Evolutionary conservation across 2,797 vertebrate genomes (phyloP), one percentile per base, ranked within the genome.

Genomic region (Vespertilio murinus): DNA sequence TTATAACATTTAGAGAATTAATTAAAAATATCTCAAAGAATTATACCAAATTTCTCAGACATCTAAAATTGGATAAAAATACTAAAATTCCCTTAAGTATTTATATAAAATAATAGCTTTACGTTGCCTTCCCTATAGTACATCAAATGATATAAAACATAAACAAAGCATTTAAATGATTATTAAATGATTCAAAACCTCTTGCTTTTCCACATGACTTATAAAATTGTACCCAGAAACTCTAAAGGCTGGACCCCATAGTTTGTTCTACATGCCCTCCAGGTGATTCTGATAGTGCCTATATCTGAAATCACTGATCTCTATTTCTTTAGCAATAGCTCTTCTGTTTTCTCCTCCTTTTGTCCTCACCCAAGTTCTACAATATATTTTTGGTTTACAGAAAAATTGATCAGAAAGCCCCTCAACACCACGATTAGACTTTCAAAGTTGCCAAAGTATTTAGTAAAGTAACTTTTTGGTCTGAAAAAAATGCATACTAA

Each of bases 31-130:
- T 61, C n/a, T 2, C 40, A 30, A 67, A 30, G 2, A 40, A 88
- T 70, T 59, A 64, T 74, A 70, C 12, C 2, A 77, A 64, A 82
- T 80, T 8, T 33, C 33, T 84, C 38, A 30, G 4, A 30, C 5
- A 42, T 67, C 85, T 49, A 61, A 74, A 85, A 54, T 18, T 61
- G 16, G 35, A 33, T 67, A 67, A 0, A 84, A 11, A 77, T 16
- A 59, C 59, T 80, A 9, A 79, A 82, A 67, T 35, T 2, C 1
- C 67, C 35, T 33, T 47, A 93, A 73, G 64, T 88, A 52, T 85
- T 88, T 85, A 65, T 35, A 28, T 81, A 45, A 85, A 91, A 70
- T 88, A 93, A 79, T 83, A 45, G 16, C 5, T 91, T 78, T 54
- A 14, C 61, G 6, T 78, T n/a, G 73, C 18, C 40, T 64, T 88